Evolutionary conservation across 2,888 invertebrate species (phyloP).

Genomic region (Plutella xylostella): DNA sequence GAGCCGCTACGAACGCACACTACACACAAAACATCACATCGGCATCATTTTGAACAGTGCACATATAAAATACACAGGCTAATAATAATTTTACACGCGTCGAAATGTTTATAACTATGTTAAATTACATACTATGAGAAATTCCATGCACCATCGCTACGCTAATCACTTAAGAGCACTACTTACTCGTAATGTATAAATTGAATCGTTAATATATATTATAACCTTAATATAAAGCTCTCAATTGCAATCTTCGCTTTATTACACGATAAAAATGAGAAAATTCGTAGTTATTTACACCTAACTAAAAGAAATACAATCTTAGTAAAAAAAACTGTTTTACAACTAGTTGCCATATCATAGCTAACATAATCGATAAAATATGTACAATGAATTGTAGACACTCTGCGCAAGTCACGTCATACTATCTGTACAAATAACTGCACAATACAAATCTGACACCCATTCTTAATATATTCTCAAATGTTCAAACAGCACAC

Average conservation of each 20-base stretch:
- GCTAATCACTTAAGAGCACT: neutral
- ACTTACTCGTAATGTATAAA: neutral
- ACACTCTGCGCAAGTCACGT: no score
- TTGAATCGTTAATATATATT: conserved; percentile 1
- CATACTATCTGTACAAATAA: no score
- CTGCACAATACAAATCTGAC: no score
- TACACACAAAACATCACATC: neutral
- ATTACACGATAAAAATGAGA: conserved; percentile 5
- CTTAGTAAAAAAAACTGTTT: no score
- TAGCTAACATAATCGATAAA: no score
- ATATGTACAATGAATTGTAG: no score
- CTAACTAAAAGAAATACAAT: conserved; percentile 5
- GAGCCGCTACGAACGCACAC: neutral
- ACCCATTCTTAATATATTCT: no score
- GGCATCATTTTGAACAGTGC: conserved; percentile 1
- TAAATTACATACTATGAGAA: conserved; percentile 7
- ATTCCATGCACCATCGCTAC: conserved; percentile 5
- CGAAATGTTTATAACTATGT: neutral
- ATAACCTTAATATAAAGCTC: conserved; percentile 4
- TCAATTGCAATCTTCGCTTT: conserved; percentile 1
- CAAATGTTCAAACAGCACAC: no score
- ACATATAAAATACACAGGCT: neutral
- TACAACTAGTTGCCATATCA: no score
- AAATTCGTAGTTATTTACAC: conserved; percentile 3
- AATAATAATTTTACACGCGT: conserved; percentile 1